Conservation (phyloP, 2,113 vertebrate genomes). For the Peromyscus californicus region DNA sequence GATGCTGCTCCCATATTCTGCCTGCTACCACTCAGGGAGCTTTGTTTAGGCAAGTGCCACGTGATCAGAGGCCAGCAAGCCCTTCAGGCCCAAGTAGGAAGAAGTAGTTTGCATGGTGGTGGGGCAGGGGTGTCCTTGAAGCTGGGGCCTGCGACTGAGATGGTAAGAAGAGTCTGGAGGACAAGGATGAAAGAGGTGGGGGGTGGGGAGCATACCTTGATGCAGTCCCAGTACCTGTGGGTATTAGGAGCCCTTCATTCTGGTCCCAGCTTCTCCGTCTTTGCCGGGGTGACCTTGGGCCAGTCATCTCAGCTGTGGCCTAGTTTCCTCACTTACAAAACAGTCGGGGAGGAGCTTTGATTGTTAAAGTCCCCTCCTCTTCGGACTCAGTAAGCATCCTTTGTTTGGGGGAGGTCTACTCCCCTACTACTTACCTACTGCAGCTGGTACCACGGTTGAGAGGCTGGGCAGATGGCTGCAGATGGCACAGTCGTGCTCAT, state of each 20-base stretch:
- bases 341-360: too few species aligned
- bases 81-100: neutral
- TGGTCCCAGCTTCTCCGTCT: neutral
- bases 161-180: neutral
- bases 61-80: neutral
- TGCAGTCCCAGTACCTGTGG: neutral
- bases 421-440: neutral
- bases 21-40: neutral
- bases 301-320: neutral
- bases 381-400: neutral
- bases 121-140: neutral
- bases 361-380: neutral
- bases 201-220: neutral
- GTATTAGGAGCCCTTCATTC: neutral
- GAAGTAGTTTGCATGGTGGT: accelerated
- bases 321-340: neutral
- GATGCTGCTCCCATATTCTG: neutral
- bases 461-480: neutral
- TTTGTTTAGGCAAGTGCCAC: neutral
- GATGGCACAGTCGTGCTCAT: neutral
- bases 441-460: neutral
- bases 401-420: neutral
- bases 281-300: neutral
- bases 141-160: neutral
- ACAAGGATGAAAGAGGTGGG: neutral